A percentile compares a stretch with the other conserved stretches of the same genome.
Conservation (phyloP, 2,888 invertebrate species). For the Acrobasis repandana region DNA sequence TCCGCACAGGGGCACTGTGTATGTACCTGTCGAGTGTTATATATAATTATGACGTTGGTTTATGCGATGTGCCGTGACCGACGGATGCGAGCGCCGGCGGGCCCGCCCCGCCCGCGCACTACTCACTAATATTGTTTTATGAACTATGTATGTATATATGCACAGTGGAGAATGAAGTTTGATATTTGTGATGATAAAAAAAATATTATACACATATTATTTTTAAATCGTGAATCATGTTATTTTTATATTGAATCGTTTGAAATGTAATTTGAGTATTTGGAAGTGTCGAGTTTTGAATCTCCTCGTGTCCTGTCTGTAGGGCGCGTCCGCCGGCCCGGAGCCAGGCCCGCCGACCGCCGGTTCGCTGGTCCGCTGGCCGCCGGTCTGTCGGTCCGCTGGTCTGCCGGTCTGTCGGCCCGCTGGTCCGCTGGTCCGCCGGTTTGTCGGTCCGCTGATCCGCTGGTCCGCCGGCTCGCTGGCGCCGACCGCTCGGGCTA, state of each 20-base stretch:
- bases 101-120: slow-evolving; percentile 37
- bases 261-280: slow-evolving; percentile 48
- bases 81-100: slow-evolving; percentile 45
- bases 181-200: slow-evolving; percentile 70
- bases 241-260: slow-evolving; percentile 75
- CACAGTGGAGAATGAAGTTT: slow-evolving; percentile 70
- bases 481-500: slow-evolving; percentile 32
- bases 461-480: neutral
- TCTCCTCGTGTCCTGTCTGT: slow-evolving; percentile 33
- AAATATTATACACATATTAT: slow-evolving; percentile 62
- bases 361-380: neutral
- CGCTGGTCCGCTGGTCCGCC: no score
- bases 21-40: slow-evolving; percentile 50
- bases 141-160: slow-evolving; percentile 78
- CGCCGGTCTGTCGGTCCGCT: no score
- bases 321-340: slow-evolving; percentile 34
- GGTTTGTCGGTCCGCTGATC: no score
- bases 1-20: slow-evolving; percentile 48
- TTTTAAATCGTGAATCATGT: slow-evolving; percentile 68
- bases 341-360: slow-evolving; percentile 46
- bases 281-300: slow-evolving; percentile 47
- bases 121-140: slow-evolving; percentile 47
- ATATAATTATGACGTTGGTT: slow-evolving; percentile 42
- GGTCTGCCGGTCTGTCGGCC: no score
- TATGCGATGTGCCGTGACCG: slow-evolving; percentile 47